Percentiles rank a stretch among this genome's conserved stretches.
phyloP scores from a whole-genome alignment of 2,888 invertebrate genomes.

The Rhamphomyia laevipes region DNA sequence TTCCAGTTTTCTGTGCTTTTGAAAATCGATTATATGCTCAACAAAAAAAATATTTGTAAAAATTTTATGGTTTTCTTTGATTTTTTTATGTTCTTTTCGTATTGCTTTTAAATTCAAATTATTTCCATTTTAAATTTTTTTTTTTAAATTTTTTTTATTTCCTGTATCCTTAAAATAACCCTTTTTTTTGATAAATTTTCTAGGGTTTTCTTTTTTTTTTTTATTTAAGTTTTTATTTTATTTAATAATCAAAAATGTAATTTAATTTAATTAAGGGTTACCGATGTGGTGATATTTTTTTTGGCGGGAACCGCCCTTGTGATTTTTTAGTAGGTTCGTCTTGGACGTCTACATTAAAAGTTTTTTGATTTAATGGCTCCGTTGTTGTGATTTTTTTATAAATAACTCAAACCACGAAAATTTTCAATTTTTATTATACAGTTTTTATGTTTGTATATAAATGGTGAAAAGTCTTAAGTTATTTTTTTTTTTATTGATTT shows the following conservation, averaged over 20 bases:
- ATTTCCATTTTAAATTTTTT: no score
- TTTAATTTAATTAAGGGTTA: constrained; percentile 21
- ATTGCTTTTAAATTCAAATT: background rate
- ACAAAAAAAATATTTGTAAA: no score
- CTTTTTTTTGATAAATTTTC: no score
- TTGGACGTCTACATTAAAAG: constrained; percentile 27
- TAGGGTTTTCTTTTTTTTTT: no score
- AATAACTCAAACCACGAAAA: constrained; percentile 15
- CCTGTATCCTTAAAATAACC: no score
- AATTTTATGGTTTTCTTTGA: background rate
- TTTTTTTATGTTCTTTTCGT: background rate
- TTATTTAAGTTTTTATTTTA: background rate
- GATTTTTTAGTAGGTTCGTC: constrained; percentile 23
- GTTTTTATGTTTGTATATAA: background rate
- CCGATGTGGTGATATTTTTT: constrained; percentile 37
- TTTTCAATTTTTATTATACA: constrained; percentile 1
- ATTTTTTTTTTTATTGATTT: background rate
- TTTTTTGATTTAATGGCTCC: constrained; percentile 32
- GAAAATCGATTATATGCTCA: no score
- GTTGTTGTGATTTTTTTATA: constrained; percentile 34
- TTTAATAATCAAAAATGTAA: constrained; percentile 1
- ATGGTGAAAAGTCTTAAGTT: background rate
- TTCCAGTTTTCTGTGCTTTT: no score
- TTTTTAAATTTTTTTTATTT: no score
- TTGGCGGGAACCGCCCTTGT: constrained; percentile 23